phyloP scores from a whole-genome alignment of 2,113 vertebrate species.

The Eudyptes chrysolophus region DNA sequence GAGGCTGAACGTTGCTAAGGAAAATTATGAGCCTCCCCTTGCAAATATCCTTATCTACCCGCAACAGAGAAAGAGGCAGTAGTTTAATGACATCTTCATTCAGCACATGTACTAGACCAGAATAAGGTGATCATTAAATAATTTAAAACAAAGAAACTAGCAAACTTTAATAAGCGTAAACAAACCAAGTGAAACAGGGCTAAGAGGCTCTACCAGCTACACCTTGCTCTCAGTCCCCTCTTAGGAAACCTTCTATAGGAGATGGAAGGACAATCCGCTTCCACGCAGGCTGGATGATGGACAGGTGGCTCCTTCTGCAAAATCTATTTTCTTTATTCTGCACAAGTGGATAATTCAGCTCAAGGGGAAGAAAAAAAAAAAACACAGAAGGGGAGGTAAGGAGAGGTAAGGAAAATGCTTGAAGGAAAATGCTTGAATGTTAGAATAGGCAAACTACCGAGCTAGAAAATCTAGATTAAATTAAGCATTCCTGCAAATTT shows the following conservation, averaged over 20 bases:
- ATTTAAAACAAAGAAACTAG: background rate
- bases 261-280: background rate
- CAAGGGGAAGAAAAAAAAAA: background rate
- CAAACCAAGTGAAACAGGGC: background rate
- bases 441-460: background rate
- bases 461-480: conserved; percentile 51
- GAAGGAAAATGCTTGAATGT: background rate
- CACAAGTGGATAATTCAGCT: background rate
- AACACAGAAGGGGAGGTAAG: background rate
- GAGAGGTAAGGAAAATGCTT: background rate
- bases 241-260: background rate
- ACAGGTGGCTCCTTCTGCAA: background rate
- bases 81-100: background rate
- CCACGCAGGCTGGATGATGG: background rate
- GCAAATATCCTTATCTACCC: conserved; percentile 35
- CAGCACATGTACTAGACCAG: background rate
- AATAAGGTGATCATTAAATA: background rate
- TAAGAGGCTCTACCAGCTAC: background rate
- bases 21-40: conserved; percentile 21
- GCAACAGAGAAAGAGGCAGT: background rate
- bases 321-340: background rate
- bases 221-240: background rate
- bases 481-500: conserved; percentile 35
- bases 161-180: background rate
- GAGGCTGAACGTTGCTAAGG: conserved; percentile 10